A percentile compares a stretch with the other conserved stretches of the same genome.
phyloP scores from a whole-genome alignment of 2,888 invertebrate species.

The Pollenia griseotomentosa region DNA sequence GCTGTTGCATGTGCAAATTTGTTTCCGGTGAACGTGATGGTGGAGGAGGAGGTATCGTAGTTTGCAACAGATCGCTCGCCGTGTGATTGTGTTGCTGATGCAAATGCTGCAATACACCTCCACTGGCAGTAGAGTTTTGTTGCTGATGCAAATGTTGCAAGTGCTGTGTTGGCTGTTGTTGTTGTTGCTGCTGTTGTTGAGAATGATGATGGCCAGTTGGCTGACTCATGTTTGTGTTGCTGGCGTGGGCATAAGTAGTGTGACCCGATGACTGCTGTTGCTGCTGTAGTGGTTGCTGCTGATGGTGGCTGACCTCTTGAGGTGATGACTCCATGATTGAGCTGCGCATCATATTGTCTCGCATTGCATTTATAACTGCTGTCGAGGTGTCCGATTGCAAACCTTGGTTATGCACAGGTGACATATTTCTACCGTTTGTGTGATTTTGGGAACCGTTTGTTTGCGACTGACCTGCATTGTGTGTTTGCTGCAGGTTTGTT shows the following conservation, averaged over 20 bases:
- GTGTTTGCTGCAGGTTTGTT: constrained; percentile 66
- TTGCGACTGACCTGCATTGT: constrained; percentile 56
- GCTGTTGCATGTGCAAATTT: constrained; percentile 90
- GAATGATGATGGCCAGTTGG: constrained; percentile 78
- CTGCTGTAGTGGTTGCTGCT: constrained; percentile 74
- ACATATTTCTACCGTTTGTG: constrained; percentile 49
- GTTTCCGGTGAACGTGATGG: constrained; percentile 82
- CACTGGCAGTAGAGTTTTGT: constrained; percentile 44
- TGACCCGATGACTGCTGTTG: constrained; percentile 34
- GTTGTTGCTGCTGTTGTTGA: constrained; percentile 69
- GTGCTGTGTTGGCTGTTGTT: constrained; percentile 68
- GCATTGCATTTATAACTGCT: constrained; percentile 87
- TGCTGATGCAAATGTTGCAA: constrained; percentile 69
- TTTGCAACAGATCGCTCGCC: constrained; percentile 55
- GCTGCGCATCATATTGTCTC: constrained; percentile 85
- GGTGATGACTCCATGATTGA: constrained; percentile 83
- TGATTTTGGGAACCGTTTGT: constrained; percentile 33
- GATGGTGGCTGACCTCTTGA: constrained; percentile 73
- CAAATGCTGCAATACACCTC: constrained; percentile 40
- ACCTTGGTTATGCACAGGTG: constrained; percentile 75
- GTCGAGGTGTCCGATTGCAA: constrained; percentile 81
- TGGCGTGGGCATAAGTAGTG: constrained; percentile 38
- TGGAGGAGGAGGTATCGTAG: constrained; percentile 76
- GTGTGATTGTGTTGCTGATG: constrained; percentile 59
- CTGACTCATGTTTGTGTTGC: constrained; percentile 71